Evolutionary conservation across 2,888 invertebrate genomes (phyloP), one percentile per base, ranked within the genome.

Genomic region (Melanostoma scalare): DNA sequence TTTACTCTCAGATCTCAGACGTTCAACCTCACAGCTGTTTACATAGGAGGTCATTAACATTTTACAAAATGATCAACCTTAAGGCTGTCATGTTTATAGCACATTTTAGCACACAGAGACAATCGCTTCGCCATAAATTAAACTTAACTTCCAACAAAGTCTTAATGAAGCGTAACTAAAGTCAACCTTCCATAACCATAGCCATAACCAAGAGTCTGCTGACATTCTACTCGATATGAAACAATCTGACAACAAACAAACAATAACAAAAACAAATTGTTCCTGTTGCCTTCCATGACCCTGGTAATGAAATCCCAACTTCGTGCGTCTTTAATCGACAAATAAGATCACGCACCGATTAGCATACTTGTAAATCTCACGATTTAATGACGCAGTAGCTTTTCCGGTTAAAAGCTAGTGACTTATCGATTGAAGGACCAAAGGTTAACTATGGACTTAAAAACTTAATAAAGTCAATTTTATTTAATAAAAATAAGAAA

Each of bases 291-390:
- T 38, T 46, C n/a, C 44, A 30, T 71, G 46, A 77, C 77, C 77
- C 71, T 77, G 77, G 58, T 71, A 63, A 71, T 77, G 77, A 77
- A 77, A 71, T 71, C 56, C 44, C 56, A 55, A 35, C 50, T 48
- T 20, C 20, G 42, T 69, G 53, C 67, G 63, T 69, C 46, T 69
- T 9, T 5, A 42, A 76, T 46, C 63, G 52, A 77, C 58, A 58
- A 71, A 71, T 38, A 65, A 56, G 63, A 77, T 63, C 77, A 71
- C 71, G 71, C 77, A 77, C 58, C 44, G 56, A 65, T 77, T 61
- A 71, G 56, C 77, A 65, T 71, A 77, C 71, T 50, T 42, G 58
- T 46, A 40, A 61, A 31, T 61, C 76, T 76, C 33, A 58, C 44
- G 10, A 10, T 20, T 46, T 46, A 46, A 46, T 31, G 36, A 53